A percentile compares a stretch with the other conserved stretches of the same genome.
phyloP scores from a whole-genome alignment of 1,140 invertebrate genomes.

The Radopholus similis region DNA sequence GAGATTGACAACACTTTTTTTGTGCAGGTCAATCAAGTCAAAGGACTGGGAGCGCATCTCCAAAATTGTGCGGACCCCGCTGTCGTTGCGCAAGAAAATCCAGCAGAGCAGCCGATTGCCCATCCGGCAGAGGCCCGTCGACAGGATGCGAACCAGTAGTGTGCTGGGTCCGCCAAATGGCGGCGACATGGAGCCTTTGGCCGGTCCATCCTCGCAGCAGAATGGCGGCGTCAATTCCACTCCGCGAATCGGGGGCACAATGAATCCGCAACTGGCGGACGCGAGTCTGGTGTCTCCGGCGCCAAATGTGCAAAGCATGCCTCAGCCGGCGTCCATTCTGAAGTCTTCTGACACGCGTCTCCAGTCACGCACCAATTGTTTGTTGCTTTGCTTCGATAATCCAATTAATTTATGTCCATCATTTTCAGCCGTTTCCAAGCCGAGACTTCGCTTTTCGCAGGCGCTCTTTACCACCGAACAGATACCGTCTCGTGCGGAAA shows the following conservation, averaged over 20 bases:
- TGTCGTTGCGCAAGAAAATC: conserved; percentile 17
- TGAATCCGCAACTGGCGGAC: neutral
- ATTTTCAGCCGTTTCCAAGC: conserved; percentile 19
- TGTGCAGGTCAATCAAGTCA: conserved; percentile 19
- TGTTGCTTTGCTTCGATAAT: neutral
- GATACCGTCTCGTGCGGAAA: conserved; percentile 24
- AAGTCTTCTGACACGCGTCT: conserved; percentile 17
- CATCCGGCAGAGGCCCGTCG: neutral
- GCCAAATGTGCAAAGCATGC: neutral
- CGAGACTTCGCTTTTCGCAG: conserved; percentile 15
- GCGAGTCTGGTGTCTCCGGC: neutral
- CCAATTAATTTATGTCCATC: conserved; percentile 10
- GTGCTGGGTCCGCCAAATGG: neutral
- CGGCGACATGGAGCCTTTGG: neutral
- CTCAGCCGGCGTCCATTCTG: neutral
- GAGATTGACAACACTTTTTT: neutral
- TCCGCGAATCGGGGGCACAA: neutral
- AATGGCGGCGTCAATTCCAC: neutral
- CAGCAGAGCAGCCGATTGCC: conserved; percentile 1
- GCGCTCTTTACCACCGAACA: conserved; percentile 20
- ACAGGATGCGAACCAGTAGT: neutral
- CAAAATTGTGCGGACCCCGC: conserved; percentile 23
- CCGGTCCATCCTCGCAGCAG: neutral
- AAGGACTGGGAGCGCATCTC: conserved; percentile 25
- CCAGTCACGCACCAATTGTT: neutral